Evolutionary conservation across 2,797 vertebrate species (phyloP).

Genomic region (Necrosyrtes monachus): DNA sequence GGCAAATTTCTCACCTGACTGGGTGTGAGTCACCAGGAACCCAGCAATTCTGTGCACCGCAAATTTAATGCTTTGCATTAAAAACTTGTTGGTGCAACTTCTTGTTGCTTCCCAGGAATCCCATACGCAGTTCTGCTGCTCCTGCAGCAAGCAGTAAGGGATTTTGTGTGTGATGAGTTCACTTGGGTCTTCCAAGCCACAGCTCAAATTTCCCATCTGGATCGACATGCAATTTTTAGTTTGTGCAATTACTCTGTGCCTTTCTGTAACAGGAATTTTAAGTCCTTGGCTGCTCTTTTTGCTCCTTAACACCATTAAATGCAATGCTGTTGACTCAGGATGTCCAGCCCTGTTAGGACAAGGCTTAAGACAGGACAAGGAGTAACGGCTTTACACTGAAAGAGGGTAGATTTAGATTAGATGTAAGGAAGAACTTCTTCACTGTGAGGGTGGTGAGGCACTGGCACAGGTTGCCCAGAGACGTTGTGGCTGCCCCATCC

Average conservation of each 20-base stretch:
- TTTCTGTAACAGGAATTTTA: not conserved
- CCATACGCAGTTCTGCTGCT: not conserved
- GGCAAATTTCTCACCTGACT: not conserved
- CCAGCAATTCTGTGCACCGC: not conserved
- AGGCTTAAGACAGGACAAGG: too few relatives aligned
- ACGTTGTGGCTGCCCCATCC: accelerated
- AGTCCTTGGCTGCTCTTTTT: not conserved
- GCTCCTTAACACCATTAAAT: not conserved
- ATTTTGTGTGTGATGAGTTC: accelerated
- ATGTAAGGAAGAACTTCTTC: too few relatives aligned
- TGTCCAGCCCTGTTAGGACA: not conserved
- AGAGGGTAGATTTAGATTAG: too few relatives aligned
- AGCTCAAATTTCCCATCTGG: not conserved
- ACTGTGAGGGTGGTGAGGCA: too few relatives aligned
- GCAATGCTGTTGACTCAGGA: not conserved
- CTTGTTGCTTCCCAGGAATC: not conserved
- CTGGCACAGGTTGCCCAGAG: too few relatives aligned
- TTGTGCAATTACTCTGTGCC: accelerated
- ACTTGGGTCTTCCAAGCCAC: not conserved
- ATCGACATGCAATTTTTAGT: not conserved
- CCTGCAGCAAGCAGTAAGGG: not conserved
- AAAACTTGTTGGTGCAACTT: not conserved
- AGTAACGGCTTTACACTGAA: too few relatives aligned
- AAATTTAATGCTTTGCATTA: not conserved
- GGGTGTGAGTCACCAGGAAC: not conserved